phyloP scores from a whole-genome alignment of 2,888 invertebrate genomes.

The Drosophila mettleri region DNA sequence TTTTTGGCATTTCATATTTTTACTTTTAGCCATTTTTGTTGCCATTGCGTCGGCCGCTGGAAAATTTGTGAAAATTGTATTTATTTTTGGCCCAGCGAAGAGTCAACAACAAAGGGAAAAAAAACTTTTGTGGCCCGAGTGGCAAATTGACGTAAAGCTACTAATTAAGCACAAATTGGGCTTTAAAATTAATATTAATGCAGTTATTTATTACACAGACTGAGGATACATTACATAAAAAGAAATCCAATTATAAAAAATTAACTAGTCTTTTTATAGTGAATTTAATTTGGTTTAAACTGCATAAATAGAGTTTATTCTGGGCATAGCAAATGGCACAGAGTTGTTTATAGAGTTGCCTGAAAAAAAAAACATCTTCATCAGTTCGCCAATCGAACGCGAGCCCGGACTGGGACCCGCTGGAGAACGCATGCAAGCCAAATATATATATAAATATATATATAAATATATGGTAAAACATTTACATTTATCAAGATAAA shows the following conservation, averaged over 20 bases:
- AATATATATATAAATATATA: no score
- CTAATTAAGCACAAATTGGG: conserved; percentile 35
- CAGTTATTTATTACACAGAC: neutral
- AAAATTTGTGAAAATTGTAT: conserved; percentile 42
- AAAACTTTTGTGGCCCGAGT: conserved; percentile 19
- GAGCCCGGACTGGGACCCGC: conserved; percentile 25
- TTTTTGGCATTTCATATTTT: conserved; percentile 41
- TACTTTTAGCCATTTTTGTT: conserved; percentile 43
- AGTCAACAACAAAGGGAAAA: conserved; percentile 29
- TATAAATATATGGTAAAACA: conserved; percentile 77
- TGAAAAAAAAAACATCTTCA: conserved; percentile 51
- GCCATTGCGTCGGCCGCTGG: conserved; percentile 13
- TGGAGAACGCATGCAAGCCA: conserved; percentile 65
- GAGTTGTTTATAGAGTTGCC: conserved; percentile 22
- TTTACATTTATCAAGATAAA: conserved; percentile 82
- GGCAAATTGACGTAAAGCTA: conserved; percentile 27
- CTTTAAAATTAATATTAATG: neutral
- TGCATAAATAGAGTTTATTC: neutral
- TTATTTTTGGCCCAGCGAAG: conserved; percentile 24
- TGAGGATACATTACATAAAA: neutral
- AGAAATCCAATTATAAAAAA: conserved; percentile 1
- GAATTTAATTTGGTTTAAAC: neutral
- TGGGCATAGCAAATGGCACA: neutral
- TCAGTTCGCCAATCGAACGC: conserved; percentile 47
- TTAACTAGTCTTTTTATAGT: neutral